A percentile compares a stretch with the other conserved stretches of the same genome.
phyloP scores from a whole-genome alignment of 2,113 vertebrate genomes.

The Datnioides undecimradiatus region DNA sequence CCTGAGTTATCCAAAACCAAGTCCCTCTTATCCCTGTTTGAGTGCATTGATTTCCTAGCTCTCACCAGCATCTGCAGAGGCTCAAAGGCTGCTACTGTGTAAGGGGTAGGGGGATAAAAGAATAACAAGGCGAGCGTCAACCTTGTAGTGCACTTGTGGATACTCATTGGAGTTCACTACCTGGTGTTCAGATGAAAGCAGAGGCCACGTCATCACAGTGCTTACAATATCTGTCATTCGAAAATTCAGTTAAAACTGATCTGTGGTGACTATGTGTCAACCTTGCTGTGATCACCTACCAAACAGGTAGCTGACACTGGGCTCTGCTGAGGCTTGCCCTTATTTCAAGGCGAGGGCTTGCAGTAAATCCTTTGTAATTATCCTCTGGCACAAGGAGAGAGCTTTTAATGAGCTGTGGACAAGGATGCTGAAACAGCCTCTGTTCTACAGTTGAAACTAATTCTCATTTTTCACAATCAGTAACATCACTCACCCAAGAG shows the following conservation, averaged over 20 bases:
- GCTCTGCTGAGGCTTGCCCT: conserved; percentile 31
- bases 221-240: conserved; percentile 40
- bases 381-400: conserved; percentile 30
- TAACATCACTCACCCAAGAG: conserved; percentile 64
- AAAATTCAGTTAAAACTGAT: conserved; percentile 27
- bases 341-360: conserved; percentile 43
- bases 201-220: conserved; percentile 15
- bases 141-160: conserved; percentile 54
- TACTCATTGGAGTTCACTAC: conserved; percentile 50
- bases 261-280: conserved; percentile 10
- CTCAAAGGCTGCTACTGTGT: conserved; percentile 62
- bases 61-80: conserved; percentile 68
- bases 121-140: conserved; percentile 55
- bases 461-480: conserved; percentile 71
- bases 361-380: conserved; percentile 59
- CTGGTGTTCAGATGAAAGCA: conserved; percentile 52
- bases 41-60: conserved; percentile 85
- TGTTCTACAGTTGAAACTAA: conserved; percentile 42
- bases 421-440: conserved; percentile 41
- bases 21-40: conserved; percentile 85
- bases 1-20: conserved; percentile 86
- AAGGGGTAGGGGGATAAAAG: conserved; percentile 61
- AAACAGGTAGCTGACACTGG: conserved; percentile 41
- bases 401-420: conserved; percentile 61
- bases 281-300: conserved; percentile 46